These are phyloP conservation scores for Drosophila willistoni DNA, from an alignment of 1,140 invertebrate species.

Conservation along the genomic window DNA sequence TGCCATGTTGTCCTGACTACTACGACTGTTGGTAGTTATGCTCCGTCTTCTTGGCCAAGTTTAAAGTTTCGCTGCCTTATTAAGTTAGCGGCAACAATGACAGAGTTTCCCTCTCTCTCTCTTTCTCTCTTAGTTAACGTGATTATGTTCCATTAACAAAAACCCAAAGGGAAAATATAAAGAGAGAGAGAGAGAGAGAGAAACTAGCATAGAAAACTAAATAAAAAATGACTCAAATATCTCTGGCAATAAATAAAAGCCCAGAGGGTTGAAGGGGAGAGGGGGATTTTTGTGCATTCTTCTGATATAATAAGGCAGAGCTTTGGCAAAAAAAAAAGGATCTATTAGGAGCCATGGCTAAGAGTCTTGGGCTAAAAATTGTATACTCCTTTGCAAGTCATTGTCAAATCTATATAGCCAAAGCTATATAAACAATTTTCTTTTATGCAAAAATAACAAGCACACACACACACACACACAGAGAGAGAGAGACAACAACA, in stretches of 20 bases:
- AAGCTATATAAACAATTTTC: constrained; percentile 78
- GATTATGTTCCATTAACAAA: constrained; percentile 66
- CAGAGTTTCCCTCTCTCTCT: constrained; percentile 51
- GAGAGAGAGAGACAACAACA: constrained; percentile 34
- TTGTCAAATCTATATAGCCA: constrained; percentile 40
- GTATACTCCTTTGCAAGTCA: constrained; percentile 31
- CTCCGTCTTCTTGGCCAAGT: constrained; percentile 32
- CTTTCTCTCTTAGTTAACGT: constrained; percentile 59
- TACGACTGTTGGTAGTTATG: background rate
- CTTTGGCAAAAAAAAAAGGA: constrained; percentile 45
- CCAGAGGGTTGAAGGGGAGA: background rate
- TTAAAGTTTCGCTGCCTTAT: constrained; percentile 60
- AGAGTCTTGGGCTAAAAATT: constrained; percentile 34
- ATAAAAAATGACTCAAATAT: constrained; percentile 49
- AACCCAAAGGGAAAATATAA: constrained; percentile 36
- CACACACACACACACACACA: constrained; percentile 19
- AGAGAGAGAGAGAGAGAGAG: background rate
- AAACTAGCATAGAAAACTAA: constrained; percentile 7
- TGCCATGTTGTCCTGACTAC: constrained; percentile 45
- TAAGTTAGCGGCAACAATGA: constrained; percentile 62
- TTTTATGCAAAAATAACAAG: constrained; percentile 79
- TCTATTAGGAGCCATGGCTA: constrained; percentile 61
- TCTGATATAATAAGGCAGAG: constrained; percentile 70
- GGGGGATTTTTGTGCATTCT: constrained; percentile 34
- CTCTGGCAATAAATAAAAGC: constrained; percentile 67